A percentile compares a stretch with the other conserved stretches of the same genome.
These are phyloP conservation scores for Oreochromis grahami DNA, from an alignment of 2,797 vertebrate genomes.

Conservation along the genomic window DNA sequence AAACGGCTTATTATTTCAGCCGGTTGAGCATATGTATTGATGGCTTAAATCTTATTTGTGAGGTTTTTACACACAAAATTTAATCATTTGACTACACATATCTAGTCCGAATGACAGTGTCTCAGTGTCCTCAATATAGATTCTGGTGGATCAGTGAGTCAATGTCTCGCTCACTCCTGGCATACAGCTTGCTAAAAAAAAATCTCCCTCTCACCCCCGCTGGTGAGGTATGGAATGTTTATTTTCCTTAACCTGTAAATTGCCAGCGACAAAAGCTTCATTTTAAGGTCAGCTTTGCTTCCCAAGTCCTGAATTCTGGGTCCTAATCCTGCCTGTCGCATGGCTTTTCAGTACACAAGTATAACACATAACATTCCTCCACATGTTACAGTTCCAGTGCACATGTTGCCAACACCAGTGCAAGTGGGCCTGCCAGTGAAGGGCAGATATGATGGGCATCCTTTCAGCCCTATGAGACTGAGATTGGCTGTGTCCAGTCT, in stretches of 20 bases:
- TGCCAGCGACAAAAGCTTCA: rapidly evolving
- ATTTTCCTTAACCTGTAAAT: neutral
- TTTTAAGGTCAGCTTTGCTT: neutral
- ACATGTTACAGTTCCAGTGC: neutral
- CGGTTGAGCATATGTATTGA: neutral
- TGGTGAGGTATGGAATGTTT: neutral
- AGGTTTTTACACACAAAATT: neutral
- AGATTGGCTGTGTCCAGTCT: neutral
- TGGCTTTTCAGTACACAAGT: neutral
- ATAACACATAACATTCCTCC: neutral
- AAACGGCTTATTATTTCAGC: neutral
- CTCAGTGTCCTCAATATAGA: neutral
- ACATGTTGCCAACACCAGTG: neutral
- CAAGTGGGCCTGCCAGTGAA: neutral
- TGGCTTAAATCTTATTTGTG: neutral
- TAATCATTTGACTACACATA: neutral
- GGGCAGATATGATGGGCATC: neutral
- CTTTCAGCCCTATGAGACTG: neutral
- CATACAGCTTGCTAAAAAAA: neutral
- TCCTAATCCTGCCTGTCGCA: neutral
- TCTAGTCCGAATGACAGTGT: neutral
- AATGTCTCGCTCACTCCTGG: neutral
- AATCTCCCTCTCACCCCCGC: neutral
- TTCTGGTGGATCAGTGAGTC: neutral
- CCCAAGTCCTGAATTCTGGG: neutral